Conservation (phyloP, 1,140 invertebrate genomes). For the Magallana ariakensis region DNA sequence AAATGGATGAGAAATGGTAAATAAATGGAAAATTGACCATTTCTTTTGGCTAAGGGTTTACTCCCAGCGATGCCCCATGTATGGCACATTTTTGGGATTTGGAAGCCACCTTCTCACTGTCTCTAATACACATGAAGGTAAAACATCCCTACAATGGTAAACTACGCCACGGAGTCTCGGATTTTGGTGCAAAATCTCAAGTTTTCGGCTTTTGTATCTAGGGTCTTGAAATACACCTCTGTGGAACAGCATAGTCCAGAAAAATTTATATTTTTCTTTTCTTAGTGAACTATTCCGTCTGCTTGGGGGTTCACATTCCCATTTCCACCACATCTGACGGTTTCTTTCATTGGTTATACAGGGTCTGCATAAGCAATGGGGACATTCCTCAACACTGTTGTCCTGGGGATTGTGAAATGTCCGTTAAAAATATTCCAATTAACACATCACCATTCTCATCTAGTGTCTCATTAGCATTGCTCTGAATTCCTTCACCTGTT, state of each 20-base stretch:
- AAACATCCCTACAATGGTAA: background rate
- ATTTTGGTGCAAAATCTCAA: background rate
- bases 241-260: background rate
- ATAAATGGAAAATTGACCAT: too few relatives aligned
- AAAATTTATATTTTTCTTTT: slow-evolving; percentile 12
- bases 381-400: background rate
- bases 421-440: background rate
- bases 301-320: background rate
- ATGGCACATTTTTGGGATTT: background rate
- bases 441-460: background rate
- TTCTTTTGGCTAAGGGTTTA: too few relatives aligned
- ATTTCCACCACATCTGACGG: background rate
- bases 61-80: background rate
- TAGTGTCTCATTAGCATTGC: background rate
- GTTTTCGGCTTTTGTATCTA: background rate
- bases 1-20: too few relatives aligned
- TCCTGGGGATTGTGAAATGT: background rate
- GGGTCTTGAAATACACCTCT: background rate
- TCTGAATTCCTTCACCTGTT: background rate
- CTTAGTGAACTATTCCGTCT: slow-evolving; percentile 2
- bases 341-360: background rate
- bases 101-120: background rate
- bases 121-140: background rate
- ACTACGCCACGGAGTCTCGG: background rate
- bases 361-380: background rate